phyloP scores from a whole-genome alignment of 2,113 vertebrate species.

The Psittacus erithacus region DNA sequence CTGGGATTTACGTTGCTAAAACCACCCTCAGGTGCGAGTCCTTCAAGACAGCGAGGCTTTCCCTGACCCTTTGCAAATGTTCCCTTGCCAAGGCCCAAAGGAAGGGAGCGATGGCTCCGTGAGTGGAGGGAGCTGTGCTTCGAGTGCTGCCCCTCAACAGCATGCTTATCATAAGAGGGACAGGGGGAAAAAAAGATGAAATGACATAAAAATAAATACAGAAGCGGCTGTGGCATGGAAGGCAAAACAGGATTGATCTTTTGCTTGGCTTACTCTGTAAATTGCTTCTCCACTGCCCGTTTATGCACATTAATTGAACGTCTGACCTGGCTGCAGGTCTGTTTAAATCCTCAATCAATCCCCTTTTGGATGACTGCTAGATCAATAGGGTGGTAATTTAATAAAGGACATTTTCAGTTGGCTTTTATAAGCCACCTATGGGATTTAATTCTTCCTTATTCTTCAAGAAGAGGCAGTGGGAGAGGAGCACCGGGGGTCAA shows the following conservation, averaged over 20 bases:
- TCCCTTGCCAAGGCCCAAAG: not conserved
- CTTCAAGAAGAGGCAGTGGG: not conserved
- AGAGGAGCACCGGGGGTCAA: not conserved
- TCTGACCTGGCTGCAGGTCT: slow-evolving; percentile 25
- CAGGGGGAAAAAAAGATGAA: not conserved
- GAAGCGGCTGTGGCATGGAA: not conserved
- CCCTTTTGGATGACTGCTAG: slow-evolving; percentile 1
- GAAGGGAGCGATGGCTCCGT: accelerated
- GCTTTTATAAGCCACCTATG: not conserved
- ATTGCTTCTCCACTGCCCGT: slow-evolving; percentile 63
- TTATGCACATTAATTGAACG: slow-evolving; percentile 66
- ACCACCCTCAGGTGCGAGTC: not conserved
- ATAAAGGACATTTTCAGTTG: slow-evolving; percentile 57
- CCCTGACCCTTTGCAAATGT: accelerated
- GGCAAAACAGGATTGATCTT: slow-evolving; percentile 65
- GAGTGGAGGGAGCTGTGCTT: not conserved
- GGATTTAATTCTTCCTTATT: slow-evolving; percentile 15
- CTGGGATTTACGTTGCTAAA: not conserved
- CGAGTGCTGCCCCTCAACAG: not conserved
- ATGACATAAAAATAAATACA: not conserved
- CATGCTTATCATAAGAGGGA: not conserved
- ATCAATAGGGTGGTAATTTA: slow-evolving; percentile 69
- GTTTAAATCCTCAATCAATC: slow-evolving; percentile 70
- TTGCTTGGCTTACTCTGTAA: slow-evolving; percentile 63
- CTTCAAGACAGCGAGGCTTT: accelerated